Evolutionary conservation across 2,113 vertebrate species (phyloP).

Genomic region (Indicator indicator): DNA sequence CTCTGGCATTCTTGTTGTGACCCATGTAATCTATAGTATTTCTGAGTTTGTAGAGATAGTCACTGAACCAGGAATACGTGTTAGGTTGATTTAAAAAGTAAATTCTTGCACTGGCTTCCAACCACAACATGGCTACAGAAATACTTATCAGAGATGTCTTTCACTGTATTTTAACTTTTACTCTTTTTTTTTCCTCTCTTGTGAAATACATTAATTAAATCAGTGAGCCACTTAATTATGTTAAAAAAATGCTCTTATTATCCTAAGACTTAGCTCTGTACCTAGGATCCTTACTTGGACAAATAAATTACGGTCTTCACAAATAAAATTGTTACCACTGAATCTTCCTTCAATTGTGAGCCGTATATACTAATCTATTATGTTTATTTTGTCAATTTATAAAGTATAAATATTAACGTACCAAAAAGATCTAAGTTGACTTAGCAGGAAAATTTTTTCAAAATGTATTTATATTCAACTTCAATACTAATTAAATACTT

Average conservation of each 20-base stretch:
- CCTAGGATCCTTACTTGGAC: background rate
- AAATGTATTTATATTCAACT: background rate
- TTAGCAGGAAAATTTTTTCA: background rate
- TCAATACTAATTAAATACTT: background rate
- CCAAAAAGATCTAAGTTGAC: background rate
- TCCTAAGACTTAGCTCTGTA: background rate
- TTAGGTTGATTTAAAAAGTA: conserved; percentile 9
- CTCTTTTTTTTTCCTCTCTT: background rate
- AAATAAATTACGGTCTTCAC: background rate
- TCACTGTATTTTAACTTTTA: background rate
- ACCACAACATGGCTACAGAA: background rate
- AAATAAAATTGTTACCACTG: background rate
- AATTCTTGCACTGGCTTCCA: background rate
- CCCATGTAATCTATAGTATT: conserved; percentile 67
- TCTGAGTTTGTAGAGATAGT: conserved; percentile 28
- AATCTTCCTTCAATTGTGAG: background rate
- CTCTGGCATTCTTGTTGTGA: conserved; percentile 38
- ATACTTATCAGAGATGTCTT: background rate
- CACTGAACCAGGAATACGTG: conserved; percentile 24
- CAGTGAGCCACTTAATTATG: background rate
- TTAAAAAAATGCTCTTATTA: background rate
- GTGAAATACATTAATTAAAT: background rate
- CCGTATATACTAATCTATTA: background rate
- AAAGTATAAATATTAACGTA: background rate
- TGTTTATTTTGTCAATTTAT: background rate